These are phyloP conservation scores for Lasioglossum zephyrum DNA, from an alignment of 2,888 invertebrate species.

Conservation along the genomic window DNA sequence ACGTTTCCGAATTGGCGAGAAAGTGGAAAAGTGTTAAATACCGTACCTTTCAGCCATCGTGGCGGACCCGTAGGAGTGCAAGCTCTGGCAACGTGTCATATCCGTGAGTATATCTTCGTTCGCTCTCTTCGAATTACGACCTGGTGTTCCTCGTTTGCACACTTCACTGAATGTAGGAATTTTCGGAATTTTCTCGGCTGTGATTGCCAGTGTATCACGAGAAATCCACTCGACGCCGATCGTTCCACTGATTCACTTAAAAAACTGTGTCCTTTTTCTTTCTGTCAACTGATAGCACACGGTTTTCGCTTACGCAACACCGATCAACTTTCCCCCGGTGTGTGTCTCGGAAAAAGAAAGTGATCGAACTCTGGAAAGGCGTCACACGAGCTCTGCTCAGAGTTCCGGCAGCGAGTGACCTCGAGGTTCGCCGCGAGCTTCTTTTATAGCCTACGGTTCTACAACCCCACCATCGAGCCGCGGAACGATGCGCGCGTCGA, in stretches of 20 bases:
- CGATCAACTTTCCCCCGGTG: constrained; percentile 16
- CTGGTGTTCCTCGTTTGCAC: constrained; percentile 62
- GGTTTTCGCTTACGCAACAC: constrained; percentile 46
- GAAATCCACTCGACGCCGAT: constrained; percentile 27
- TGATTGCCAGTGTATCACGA: constrained; percentile 28
- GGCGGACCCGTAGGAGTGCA: constrained; percentile 64
- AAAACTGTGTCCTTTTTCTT: neutral
- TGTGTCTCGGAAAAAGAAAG: neutral
- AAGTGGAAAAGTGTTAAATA: neutral
- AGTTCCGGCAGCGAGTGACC: constrained; percentile 43
- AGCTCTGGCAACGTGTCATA: constrained; percentile 74
- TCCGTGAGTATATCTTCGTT: constrained; percentile 53
- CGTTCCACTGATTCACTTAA: constrained; percentile 27
- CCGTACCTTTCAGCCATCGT: constrained; percentile 72
- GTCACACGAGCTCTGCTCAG: too few species aligned
- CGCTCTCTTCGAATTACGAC: neutral
- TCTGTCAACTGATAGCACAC: neutral
- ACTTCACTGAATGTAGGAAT: constrained; percentile 78
- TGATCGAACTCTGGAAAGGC: neutral
- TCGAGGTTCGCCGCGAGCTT: constrained; percentile 11
- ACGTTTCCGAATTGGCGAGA: neutral
- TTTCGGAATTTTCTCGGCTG: constrained; percentile 72
- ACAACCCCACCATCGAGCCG: neutral
- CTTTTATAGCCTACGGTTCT: constrained; percentile 49
- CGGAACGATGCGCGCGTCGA: constrained; percentile 54